phyloP scores from a whole-genome alignment of 2,797 vertebrate species.

The Scarus forsteni region DNA sequence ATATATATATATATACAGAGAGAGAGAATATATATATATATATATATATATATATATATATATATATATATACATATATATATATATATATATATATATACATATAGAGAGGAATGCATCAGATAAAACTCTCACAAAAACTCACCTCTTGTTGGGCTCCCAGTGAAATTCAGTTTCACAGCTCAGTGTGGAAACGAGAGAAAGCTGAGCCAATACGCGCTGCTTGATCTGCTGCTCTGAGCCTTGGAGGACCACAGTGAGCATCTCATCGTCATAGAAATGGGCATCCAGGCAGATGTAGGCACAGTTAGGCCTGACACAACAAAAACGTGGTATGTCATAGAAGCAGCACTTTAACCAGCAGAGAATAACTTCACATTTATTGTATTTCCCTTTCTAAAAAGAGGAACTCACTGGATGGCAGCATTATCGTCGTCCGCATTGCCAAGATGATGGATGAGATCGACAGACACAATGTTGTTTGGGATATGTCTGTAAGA shows the following conservation, averaged over 20 bases:
- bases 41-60: too few relatives aligned
- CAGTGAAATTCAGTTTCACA: conserved; percentile 86
- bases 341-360: not conserved
- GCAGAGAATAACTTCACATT: too few relatives aligned
- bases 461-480: conserved; percentile 88
- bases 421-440: conserved; percentile 68
- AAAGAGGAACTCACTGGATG: conserved; percentile 81
- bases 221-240: conserved; percentile 85
- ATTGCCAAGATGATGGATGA: conserved; percentile 84
- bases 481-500: conserved; percentile 84
- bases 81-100: too few relatives aligned
- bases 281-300: conserved; percentile 94
- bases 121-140: conserved; percentile 61
- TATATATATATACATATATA: too few relatives aligned
- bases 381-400: too few relatives aligned
- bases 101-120: not conserved
- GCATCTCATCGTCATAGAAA: conserved; percentile 95
- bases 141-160: conserved; percentile 87
- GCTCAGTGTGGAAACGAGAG: conserved; percentile 86
- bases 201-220: conserved; percentile 90
- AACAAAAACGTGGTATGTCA: conserved; percentile 2
- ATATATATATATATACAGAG: too few relatives aligned
- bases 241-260: conserved; percentile 92
- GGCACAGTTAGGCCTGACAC: conserved; percentile 66
- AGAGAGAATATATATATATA: too few relatives aligned